Evolutionary conservation across 2,888 invertebrate species (phyloP), one percentile per base, ranked within the genome.

Genomic region (Arrhopalites spinosus): DNA sequence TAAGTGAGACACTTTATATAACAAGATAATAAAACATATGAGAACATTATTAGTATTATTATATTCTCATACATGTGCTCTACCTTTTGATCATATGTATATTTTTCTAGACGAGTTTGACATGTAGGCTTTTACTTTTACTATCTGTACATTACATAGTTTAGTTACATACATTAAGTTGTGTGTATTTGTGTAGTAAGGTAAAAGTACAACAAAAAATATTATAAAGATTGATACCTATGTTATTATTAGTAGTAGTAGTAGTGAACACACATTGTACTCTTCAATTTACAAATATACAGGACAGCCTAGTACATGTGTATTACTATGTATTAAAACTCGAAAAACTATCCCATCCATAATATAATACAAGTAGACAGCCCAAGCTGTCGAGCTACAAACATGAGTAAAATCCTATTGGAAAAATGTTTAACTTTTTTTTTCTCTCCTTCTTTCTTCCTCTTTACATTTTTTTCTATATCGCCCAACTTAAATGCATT

Each of bases 371-470:
- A 27, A 20, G 20, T 7, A 27, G 25, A 15, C 13, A 59, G 59
- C 59, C n/a, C 20, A 59, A 59, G 20, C 59, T 25, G 25, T 59
- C 20, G 59, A 59, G 59, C 25, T 25, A 20, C 59, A 27, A 59
- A 59, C 59, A 59, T 59, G 59, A 59, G 59, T 59, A 25, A 59
- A 59, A 23, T 59, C 59, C 25, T 27, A 59, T 59, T 59, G 59
- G 27, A 27, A 59, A 59, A 59, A 59, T 59, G 20, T 20, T 59
- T 25, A 25, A 59, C 25, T n/a, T 50, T 50, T 50, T 17, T 50
- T 50, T 17, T 50, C 50, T 15, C 50, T 50, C n/a, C 50, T 3
- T n/a, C 50, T 3, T 50, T 17, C n/a, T 15, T 17, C 15, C 15
- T 17, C n/a, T 50, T n/a, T 17, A 13, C n/a, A 5, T 50, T 15